A percentile compares a stretch with the other conserved stretches of the same genome.
Conservation (phyloP, 2,797 vertebrate genomes). For the Mormyrus proboscirostris region DNA sequence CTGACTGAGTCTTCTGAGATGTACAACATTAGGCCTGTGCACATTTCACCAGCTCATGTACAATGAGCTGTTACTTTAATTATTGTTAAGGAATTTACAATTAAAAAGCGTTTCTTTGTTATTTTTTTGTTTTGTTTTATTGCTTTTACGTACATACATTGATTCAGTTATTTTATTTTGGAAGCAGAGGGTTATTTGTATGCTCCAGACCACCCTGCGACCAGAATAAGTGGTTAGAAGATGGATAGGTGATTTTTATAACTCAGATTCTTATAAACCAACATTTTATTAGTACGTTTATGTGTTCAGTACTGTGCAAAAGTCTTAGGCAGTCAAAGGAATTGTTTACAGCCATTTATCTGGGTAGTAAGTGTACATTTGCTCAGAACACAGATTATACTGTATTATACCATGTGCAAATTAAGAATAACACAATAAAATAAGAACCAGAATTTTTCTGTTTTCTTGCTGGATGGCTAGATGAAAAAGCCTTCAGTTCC, state of each 20-base stretch:
- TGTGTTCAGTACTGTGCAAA: background rate
- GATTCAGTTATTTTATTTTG: background rate
- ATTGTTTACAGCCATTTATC: background rate
- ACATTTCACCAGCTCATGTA: background rate
- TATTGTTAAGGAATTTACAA: background rate
- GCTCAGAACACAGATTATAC: background rate
- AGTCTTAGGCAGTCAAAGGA: background rate
- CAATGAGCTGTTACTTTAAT: background rate
- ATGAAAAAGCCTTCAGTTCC: background rate
- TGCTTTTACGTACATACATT: background rate
- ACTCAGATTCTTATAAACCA: background rate
- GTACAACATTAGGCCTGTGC: background rate
- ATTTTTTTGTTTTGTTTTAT: background rate
- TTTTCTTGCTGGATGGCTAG: background rate
- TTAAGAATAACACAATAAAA: background rate
- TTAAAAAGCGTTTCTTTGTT: background rate
- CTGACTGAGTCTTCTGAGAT: background rate
- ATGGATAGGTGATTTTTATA: background rate
- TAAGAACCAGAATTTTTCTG: background rate
- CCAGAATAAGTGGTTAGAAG: background rate
- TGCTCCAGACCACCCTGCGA: background rate
- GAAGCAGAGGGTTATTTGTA: background rate
- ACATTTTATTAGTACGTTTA: background rate
- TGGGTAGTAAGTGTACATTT: background rate
- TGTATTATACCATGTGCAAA: background rate